phyloP scores from a whole-genome alignment of 2,113 vertebrate genomes.

The Chaetodon trifascialis region DNA sequence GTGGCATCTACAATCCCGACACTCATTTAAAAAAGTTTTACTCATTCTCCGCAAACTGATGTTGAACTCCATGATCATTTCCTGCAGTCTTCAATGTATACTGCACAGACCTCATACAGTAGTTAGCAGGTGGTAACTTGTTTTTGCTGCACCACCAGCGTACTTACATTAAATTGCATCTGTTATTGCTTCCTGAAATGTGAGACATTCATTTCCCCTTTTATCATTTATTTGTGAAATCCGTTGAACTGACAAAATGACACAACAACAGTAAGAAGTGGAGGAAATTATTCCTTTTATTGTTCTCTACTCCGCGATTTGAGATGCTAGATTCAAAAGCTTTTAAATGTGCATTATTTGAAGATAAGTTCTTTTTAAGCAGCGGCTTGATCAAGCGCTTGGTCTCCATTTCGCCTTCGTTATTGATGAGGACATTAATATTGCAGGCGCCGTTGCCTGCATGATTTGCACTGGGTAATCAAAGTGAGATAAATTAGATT shows the following conservation, averaged over 20 bases:
- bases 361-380: constrained; percentile 19
- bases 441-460: not conserved
- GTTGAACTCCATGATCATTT: not conserved
- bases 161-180: not conserved
- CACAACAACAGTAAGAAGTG: not conserved
- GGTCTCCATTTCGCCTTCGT: constrained; percentile 8
- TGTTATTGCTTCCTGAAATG: not conserved
- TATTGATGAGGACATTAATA: constrained; percentile 44
- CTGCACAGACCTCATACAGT: not conserved
- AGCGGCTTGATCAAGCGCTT: constrained; percentile 1
- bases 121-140: not conserved
- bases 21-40: not conserved
- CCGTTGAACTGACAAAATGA: not conserved
- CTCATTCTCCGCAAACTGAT: not conserved
- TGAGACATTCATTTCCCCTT: not conserved
- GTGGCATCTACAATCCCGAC: no score
- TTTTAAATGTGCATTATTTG: constrained; percentile 11
- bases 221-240: not conserved
- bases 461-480: constrained; percentile 27
- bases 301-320: not conserved
- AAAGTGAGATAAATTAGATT: constrained; percentile 45
- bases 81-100: no score
- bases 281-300: not conserved
- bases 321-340: not conserved
- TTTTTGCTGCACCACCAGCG: not conserved